Evolutionary conservation across 2,888 invertebrate species (phyloP), one percentile per base, ranked within the genome.

Genomic region (Erynnis tages): DNA sequence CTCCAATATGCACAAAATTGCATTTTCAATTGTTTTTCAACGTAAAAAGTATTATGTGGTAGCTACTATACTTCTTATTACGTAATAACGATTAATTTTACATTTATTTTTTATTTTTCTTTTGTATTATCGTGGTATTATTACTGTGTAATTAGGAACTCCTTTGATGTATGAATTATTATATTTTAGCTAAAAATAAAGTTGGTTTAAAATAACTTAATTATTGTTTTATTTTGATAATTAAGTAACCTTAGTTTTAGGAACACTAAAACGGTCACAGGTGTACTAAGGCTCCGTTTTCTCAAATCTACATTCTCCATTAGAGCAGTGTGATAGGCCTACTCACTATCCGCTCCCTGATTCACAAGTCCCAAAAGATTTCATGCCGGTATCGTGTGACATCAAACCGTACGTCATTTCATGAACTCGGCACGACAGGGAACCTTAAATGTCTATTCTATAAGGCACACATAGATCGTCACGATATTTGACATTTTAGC

Each of bases 101-200:
- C 53, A 59, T 64, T 43, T 43, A 30, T 13, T 16, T 54, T 54
- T 54, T 32, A 34, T 16, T 56, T 62, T 69, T 57, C 58, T 57
- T 79, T 79, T 71, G 63, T 78, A 79, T 80, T 80, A 71, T 74
- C 67, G 72, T 73, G 78, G 82, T 87, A 84, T 82, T 81, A 80
- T 78, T 77, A 83, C 73, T 75, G 73, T 85, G 81, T 79, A 79
- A 73, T 80, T 87, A 85, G 79, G 78, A 79, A 78, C 87, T 87
- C 84, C 86, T 85, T 88, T 86, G 85, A 88, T 88, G 88, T 89
- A 88, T 88, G 87, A 77, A 89, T 88, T 86, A 88, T 87, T 88
- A 89, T 88, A 88, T 89, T 88, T 88, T 89, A 89, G 89, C 88
- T 89, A 89, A 87, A 87, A 88, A 88, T 88, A 89, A 88, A 89